A percentile compares a stretch with the other conserved stretches of the same genome.
Conservation (phyloP, 2,113 vertebrate genomes). For the Epinephelus lanceolatus region DNA sequence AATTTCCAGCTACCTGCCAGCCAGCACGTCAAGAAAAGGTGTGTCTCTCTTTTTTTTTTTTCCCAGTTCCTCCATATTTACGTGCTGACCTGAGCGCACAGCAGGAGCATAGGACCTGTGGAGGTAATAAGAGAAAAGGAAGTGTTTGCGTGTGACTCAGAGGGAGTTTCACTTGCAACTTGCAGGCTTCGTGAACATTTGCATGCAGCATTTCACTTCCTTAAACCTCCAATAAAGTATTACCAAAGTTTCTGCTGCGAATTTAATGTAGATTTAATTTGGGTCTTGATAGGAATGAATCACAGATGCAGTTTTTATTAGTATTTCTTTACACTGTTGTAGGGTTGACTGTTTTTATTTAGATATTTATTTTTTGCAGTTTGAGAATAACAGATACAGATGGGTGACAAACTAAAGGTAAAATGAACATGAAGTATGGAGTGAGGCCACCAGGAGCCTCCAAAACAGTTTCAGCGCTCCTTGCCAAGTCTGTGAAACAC, state of each 20-base stretch:
- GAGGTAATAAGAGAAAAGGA: background rate
- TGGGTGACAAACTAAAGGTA: no score
- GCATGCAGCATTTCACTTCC: background rate
- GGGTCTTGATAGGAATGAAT: background rate
- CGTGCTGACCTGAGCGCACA: background rate
- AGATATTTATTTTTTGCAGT: no score
- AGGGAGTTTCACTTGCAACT: fast-evolving
- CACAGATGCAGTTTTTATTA: no score
- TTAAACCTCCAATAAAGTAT: no score
- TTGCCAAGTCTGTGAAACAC: no score
- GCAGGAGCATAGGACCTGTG: background rate
- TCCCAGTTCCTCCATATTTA: background rate
- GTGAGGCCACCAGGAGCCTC: no score
- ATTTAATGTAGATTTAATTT: background rate
- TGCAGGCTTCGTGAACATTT: background rate
- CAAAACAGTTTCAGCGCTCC: no score
- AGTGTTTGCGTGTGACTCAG: slow-evolving; percentile 1
- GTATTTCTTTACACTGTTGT: no score
- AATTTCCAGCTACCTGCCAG: background rate
- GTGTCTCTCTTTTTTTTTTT: background rate
- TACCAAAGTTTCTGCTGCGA: background rate
- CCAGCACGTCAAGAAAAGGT: background rate
- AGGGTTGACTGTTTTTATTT: no score
- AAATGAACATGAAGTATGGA: no score
- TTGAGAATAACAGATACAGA: no score